phyloP scores from a whole-genome alignment of 2,888 invertebrate genomes.

The Drosophila lacicola region DNA sequence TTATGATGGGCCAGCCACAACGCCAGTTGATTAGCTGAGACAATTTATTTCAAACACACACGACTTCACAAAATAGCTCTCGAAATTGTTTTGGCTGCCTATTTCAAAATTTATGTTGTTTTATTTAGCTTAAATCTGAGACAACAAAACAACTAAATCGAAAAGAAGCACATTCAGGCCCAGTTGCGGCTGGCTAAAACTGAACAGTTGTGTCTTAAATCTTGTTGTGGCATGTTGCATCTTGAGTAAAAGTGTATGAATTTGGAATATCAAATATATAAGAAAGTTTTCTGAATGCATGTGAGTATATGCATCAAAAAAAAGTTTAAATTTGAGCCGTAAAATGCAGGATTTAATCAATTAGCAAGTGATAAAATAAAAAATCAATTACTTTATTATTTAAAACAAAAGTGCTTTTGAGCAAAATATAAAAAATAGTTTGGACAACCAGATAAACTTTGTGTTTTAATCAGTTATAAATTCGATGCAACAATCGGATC shows the following conservation, averaged over 20 bases:
- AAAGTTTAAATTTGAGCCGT: neutral
- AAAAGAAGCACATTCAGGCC: conserved; percentile 1
- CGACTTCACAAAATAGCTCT: conserved; percentile 44
- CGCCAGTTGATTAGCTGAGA: conserved; percentile 52
- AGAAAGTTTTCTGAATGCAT: neutral
- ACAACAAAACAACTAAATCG: conserved; percentile 17
- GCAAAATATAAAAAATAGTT: no score
- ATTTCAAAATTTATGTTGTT: conserved; percentile 66
- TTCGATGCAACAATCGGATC: no score
- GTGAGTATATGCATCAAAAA: neutral
- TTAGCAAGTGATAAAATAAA: no score
- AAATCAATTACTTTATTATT: no score
- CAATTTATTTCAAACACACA: conserved; percentile 54
- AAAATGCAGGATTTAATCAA: neutral
- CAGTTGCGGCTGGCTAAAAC: conserved; percentile 27
- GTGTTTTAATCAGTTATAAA: no score
- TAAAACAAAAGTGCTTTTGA: no score
- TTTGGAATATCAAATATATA: neutral
- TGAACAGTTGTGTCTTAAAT: conserved; percentile 40
- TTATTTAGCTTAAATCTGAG: conserved; percentile 52
- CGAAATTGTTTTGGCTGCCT: conserved; percentile 24
- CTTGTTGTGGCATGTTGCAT: conserved; percentile 42
- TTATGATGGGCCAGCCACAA: conserved; percentile 63
- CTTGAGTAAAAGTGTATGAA: conserved; percentile 26
- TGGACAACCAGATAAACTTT: no score